These are phyloP conservation scores for Myotis lucifugus DNA, from an alignment of 2,113 vertebrate genomes.

Conservation along the genomic window DNA sequence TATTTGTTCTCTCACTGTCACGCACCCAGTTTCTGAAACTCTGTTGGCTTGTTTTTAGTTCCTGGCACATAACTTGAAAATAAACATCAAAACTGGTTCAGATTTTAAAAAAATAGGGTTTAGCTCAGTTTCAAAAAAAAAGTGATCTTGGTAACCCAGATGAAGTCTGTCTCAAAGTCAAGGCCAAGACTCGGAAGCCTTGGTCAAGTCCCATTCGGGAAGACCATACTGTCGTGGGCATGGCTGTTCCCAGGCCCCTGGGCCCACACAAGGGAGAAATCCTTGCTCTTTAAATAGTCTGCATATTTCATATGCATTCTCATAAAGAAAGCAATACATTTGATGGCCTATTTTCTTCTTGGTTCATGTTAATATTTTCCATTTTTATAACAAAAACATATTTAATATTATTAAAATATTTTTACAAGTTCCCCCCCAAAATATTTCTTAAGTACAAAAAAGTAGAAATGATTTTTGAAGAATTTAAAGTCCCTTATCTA, in stretches of 20 bases:
- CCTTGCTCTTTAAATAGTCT: neutral
- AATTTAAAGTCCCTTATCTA: neutral
- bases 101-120: neutral
- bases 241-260: neutral
- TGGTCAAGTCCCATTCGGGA: neutral
- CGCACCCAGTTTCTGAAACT: neutral
- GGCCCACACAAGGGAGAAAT: neutral
- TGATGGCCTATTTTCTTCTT: slow-evolving; percentile 35
- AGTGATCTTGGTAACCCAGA: neutral
- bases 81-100: slow-evolving; percentile 33
- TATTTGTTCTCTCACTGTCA: neutral
- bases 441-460: slow-evolving; percentile 23
- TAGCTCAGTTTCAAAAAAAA: neutral
- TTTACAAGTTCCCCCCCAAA: slow-evolving; percentile 1
- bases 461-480: slow-evolving; percentile 41
- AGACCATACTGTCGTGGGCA: neutral
- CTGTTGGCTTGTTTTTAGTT: slow-evolving; percentile 2
- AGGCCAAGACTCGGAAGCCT: neutral
- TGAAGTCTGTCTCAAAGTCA: slow-evolving; percentile 1
- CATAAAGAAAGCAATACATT: neutral
- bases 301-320: neutral
- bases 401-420: slow-evolving; percentile 7
- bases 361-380: slow-evolving; percentile 17
- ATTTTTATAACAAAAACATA: neutral
- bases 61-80: slow-evolving; percentile 26